Evolutionary conservation across 2,888 invertebrate species (phyloP).

Genomic region (Eilema caniola): DNA sequence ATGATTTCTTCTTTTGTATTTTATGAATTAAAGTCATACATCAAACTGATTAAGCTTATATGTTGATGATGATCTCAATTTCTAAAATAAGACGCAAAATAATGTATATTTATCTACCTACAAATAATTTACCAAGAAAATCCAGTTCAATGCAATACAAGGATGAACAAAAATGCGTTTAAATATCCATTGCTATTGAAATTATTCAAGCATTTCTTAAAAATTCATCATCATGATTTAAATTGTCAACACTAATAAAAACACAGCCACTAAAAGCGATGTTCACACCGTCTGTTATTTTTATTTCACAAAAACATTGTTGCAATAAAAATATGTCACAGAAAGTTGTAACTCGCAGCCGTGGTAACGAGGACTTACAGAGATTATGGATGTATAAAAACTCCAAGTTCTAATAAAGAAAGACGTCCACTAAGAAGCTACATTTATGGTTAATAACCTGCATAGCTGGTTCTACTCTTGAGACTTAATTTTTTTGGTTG

Average conservation of each 20-base stretch:
- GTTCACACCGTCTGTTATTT: conserved; percentile 30
- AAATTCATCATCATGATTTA: neutral
- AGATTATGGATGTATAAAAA: conserved; percentile 40
- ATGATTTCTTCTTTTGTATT: no score
- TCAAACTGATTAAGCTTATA: no score
- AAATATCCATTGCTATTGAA: no score
- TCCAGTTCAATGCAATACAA: no score
- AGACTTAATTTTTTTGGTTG: neutral
- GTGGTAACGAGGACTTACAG: conserved; percentile 46
- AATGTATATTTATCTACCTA: no score
- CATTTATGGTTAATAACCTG: neutral
- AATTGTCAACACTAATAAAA: neutral
- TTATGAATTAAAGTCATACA: no score
- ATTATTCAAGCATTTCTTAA: neutral
- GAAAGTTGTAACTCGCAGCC: conserved; percentile 36
- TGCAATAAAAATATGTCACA: conserved; percentile 43
- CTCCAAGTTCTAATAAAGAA: conserved; percentile 36
- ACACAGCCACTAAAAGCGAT: conserved; percentile 20
- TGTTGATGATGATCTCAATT: no score
- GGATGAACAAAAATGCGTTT: neutral
- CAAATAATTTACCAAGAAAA: no score
- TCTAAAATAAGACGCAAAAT: no score
- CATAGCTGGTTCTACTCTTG: neutral
- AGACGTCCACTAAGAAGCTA: conserved; percentile 7
- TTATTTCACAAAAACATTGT: conserved; percentile 40